Evolutionary conservation across 2,113 vertebrate species (phyloP).

Genomic region (Heloderma charlesbogerti): DNA sequence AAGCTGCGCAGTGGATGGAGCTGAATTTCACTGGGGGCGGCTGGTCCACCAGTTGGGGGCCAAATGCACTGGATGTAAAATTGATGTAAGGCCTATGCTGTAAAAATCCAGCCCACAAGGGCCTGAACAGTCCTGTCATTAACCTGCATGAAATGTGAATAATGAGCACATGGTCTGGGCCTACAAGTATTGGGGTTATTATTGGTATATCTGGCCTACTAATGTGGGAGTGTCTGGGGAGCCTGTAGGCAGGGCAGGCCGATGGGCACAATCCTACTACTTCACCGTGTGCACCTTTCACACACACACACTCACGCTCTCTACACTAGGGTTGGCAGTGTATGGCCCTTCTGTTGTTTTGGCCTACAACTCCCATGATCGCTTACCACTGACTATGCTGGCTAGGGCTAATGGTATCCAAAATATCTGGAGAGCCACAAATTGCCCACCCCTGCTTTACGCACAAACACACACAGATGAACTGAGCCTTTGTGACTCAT

Average conservation of each 20-base stretch:
- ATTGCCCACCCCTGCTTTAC: too few species aligned
- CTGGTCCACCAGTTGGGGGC: neutral
- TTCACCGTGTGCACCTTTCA: neutral
- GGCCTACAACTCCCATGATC: neutral
- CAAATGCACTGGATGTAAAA: neutral
- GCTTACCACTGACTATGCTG: neutral
- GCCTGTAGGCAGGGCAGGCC: neutral
- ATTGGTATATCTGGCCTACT: neutral
- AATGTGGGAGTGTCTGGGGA: neutral
- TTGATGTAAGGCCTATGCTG: neutral
- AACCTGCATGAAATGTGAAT: neutral
- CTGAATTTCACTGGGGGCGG: neutral
- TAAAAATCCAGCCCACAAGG: neutral
- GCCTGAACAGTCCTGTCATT: neutral
- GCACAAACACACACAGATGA: too few species aligned
- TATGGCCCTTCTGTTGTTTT: neutral
- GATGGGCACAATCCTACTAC: too few species aligned
- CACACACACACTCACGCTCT: neutral
- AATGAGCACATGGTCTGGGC: neutral
- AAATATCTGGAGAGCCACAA: too few species aligned
- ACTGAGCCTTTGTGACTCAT: too few species aligned
- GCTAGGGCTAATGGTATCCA: too few species aligned
- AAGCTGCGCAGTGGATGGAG: neutral
- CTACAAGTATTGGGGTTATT: neutral
- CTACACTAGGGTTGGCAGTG: too few species aligned